Percentiles rank a stretch among this genome's conserved stretches.
phyloP scores from a whole-genome alignment of 2,888 invertebrate species.

The Tortrix viridana region DNA sequence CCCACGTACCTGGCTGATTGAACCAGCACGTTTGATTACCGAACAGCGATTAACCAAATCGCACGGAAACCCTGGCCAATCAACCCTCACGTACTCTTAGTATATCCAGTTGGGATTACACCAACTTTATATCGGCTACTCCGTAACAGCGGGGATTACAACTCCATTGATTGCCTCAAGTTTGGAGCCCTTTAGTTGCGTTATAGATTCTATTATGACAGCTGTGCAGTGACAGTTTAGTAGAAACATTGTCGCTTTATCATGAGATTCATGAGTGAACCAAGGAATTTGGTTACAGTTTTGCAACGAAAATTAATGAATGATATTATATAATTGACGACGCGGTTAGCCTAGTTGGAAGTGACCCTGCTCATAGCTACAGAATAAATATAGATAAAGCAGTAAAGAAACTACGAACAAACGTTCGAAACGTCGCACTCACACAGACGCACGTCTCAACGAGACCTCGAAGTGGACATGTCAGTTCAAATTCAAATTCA shows the following conservation, averaged over 20 bases:
- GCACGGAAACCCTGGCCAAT: constrained; percentile 54
- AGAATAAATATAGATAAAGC: no score
- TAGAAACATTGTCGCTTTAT: not conserved
- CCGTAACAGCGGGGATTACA: constrained; percentile 53
- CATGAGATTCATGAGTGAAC: no score
- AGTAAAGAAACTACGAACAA: no score
- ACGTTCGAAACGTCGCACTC: no score
- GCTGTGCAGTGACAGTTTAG: constrained; percentile 23
- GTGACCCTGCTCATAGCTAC: no score
- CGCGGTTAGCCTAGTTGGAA: no score
- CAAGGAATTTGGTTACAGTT: no score
- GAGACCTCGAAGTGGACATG: no score
- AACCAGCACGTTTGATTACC: constrained; percentile 53
- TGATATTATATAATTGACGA: no score
- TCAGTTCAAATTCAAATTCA: no score
- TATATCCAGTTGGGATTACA: constrained; percentile 57
- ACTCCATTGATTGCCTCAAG: constrained; percentile 54
- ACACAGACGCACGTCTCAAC: no score
- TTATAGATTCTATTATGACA: constrained; percentile 34
- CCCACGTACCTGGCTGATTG: constrained; percentile 38
- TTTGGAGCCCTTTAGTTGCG: constrained; percentile 51
- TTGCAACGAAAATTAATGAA: no score
- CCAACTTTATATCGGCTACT: constrained; percentile 57
- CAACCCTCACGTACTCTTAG: constrained; percentile 56
- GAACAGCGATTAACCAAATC: constrained; percentile 65